These are phyloP conservation scores for Tetramorium alpestre DNA, from an alignment of 1,140 invertebrate species.

Conservation along the genomic window DNA sequence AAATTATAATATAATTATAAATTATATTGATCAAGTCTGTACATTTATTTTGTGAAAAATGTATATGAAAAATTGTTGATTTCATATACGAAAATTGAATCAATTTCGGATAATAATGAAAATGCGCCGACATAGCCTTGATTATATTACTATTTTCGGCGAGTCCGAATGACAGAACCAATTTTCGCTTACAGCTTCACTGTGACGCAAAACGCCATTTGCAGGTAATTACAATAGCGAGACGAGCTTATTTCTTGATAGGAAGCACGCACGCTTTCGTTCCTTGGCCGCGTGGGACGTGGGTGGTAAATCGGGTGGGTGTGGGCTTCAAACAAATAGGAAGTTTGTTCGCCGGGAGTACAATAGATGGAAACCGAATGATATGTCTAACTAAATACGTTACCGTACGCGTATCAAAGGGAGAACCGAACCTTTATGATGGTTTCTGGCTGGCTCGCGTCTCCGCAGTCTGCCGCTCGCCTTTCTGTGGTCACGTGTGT, in stretches of 20 bases:
- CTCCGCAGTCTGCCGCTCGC: constrained; percentile 79
- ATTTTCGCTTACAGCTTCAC: constrained; percentile 54
- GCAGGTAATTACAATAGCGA: constrained; percentile 66
- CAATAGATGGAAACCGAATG: constrained; percentile 85
- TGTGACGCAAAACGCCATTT: constrained; percentile 34
- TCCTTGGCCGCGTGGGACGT: constrained; percentile 46
- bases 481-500: constrained; percentile 75
- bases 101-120: constrained; percentile 8
- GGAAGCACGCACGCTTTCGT: constrained; percentile 56
- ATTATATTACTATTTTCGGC: constrained; percentile 16
- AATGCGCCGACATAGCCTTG: not conserved
- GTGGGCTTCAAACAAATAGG: constrained; percentile 82
- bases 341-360: constrained; percentile 81
- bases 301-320: constrained; percentile 46
- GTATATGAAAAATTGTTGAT: not conserved
- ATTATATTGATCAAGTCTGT: not conserved
- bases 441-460: constrained; percentile 83
- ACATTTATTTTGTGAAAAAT: not conserved
- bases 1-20: not conserved
- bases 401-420: constrained; percentile 83
- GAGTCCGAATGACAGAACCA: constrained; percentile 16
- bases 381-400: constrained; percentile 85
- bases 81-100: not conserved
- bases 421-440: constrained; percentile 84
- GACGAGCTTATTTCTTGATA: constrained; percentile 58